Base-by-base conservation (phyloP, 2,113 vertebrate species). In the Limnothrissa miodon region DNA sequence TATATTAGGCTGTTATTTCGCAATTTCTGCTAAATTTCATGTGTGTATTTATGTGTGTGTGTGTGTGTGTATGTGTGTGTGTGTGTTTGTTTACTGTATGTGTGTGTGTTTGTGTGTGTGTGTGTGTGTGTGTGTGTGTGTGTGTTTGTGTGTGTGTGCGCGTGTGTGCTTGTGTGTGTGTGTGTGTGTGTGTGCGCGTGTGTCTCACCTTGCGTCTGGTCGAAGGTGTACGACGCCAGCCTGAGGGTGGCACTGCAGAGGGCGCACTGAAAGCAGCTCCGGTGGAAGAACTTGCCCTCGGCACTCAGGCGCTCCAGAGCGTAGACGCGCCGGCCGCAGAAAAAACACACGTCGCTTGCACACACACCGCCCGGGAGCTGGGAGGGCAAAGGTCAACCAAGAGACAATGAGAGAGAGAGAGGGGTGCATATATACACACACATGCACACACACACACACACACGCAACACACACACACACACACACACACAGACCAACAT, bases 271-370 rank as follows among this genome's bases (percentile, higher is more conserved):
- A 99, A 99, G 90, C 98, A 99, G 87, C 96, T 97, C 45, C 97
- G 95, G 86, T 99, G 98, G 93, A 99, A 99, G 93, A 99, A 99
- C 82, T 97, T 94, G 39, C 97, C 97, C 86, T 99, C 98, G 0
- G 97, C 97, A 0, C 97, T 99, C 45, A 98, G 92, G 78, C 97
- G 89, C 92, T 99, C 98, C 97, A 99, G 98, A 91, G 98, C 95
- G 0, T 99, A 99, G 4, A 99, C 97, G 0, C 96, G 93, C 87
- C 95, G 93, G 82, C 85, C 87, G 90, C 98, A 99, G 93, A 99
- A 98, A 87, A 96, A 96, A 45, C 98, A 99, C 0, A 96, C 94
- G 17, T 95, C 96, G 1, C 98, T 99, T 89, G 83, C 53, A 2
- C 83, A 89, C 82, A 85, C 56, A 1, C 78, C 81, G 66, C 79